Conservation (phyloP, 2,113 vertebrate genomes). For the Channa maculata region DNA sequence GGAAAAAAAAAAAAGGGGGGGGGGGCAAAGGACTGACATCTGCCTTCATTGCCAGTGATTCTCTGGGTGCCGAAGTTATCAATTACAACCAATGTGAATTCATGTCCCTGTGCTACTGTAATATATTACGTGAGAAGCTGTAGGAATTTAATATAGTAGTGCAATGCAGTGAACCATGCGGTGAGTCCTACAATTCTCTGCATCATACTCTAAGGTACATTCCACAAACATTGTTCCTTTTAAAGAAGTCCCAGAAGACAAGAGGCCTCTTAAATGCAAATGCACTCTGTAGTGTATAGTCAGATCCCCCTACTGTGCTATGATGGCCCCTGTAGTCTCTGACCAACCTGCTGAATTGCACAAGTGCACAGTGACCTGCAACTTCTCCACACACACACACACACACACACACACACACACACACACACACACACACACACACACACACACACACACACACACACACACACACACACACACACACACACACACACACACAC, state of each 20-base stretch:
- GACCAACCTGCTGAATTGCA: conserved; percentile 36
- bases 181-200: conserved; percentile 22
- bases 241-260: conserved; percentile 43
- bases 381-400: conserved; percentile 29
- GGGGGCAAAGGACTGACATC: not conserved
- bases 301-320: conserved; percentile 54
- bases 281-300: conserved; percentile 52
- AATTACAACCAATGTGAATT: conserved; percentile 19
- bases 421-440: conserved; percentile 14
- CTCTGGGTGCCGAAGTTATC: conserved; percentile 5
- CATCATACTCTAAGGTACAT: conserved; percentile 56
- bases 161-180: conserved; percentile 7
- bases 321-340: conserved; percentile 35
- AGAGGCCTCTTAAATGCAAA: conserved; percentile 53
- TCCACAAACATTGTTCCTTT: conserved; percentile 36
- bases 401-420: conserved; percentile 13
- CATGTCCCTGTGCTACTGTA: conserved; percentile 24
- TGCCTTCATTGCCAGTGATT: conserved; percentile 13
- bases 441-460: conserved; percentile 11
- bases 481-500: conserved; percentile 14
- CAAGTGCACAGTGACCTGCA: conserved; percentile 51
- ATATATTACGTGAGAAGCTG: conserved; percentile 17
- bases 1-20: not conserved
- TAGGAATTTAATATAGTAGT: conserved; percentile 11
- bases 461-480: conserved; percentile 14